These are phyloP conservation scores for Echinometra lucunter DNA, from an alignment of 53 echinoderm and acorn worm genomes.

Conservation along the genomic window DNA sequence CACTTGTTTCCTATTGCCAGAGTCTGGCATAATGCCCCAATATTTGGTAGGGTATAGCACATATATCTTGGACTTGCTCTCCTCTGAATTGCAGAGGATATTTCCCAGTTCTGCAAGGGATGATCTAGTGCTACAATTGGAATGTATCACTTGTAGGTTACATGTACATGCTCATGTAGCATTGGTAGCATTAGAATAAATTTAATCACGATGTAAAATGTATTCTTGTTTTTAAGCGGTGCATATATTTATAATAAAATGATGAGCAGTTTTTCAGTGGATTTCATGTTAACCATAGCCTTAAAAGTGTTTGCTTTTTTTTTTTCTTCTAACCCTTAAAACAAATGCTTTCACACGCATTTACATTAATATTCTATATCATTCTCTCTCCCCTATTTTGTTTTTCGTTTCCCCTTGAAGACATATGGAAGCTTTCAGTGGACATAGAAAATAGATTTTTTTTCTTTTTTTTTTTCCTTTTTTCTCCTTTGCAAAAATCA, in stretches of 20 bases:
- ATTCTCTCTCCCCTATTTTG: constrained; percentile 71
- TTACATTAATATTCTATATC: constrained; percentile 68
- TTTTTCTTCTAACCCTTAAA: constrained; percentile 54
- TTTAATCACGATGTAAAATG: not conserved
- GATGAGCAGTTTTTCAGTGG: not conserved
- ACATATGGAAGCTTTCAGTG: constrained; percentile 71
- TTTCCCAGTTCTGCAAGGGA: not conserved
- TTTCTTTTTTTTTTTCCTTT: constrained; percentile 39
- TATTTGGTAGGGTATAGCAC: too few relatives aligned
- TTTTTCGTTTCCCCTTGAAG: constrained; percentile 65
- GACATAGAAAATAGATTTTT: constrained; percentile 71
- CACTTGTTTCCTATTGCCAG: too few relatives aligned
- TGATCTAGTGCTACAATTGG: not conserved
- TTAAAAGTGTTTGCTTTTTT: constrained; percentile 42
- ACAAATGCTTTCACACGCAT: constrained; percentile 60
- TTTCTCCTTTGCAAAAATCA: constrained; percentile 57
- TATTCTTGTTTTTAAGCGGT: not conserved
- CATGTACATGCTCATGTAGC: not conserved
- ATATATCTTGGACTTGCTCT: too few relatives aligned
- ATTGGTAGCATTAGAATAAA: not conserved
- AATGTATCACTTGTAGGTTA: not conserved
- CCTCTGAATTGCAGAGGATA: not conserved
- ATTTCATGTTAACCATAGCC: constrained; percentile 12
- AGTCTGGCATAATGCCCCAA: too few relatives aligned
- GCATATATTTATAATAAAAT: not conserved